Evolutionary conservation across 2,797 vertebrate species (phyloP).

Genomic region (Sus cebifrons): DNA sequence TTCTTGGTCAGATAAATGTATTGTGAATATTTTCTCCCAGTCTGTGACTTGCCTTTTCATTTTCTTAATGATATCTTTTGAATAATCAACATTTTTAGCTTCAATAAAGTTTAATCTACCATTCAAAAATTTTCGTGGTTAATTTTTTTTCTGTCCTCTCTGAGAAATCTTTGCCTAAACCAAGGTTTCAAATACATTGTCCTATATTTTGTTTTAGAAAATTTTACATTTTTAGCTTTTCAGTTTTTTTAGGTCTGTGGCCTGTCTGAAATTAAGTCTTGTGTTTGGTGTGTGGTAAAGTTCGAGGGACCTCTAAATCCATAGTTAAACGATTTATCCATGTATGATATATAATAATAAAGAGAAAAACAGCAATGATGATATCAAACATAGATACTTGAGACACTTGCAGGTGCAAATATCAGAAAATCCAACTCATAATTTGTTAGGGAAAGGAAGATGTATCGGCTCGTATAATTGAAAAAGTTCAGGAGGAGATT

Average conservation of each 20-base stretch:
- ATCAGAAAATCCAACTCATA: slow-evolving; percentile 13
- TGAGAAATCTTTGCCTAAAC: slow-evolving; percentile 9
- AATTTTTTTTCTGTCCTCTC: neutral
- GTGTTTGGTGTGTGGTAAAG: neutral
- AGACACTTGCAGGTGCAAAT: neutral
- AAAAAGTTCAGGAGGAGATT: slow-evolving; percentile 35
- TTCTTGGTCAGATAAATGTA: neutral
- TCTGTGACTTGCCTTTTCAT: neutral
- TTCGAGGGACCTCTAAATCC: neutral
- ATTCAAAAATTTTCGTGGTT: neutral
- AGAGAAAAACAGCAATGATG: neutral
- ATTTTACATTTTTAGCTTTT: slow-evolving; percentile 37
- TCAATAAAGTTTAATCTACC: neutral
- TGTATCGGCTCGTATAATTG: neutral
- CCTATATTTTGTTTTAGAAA: neutral
- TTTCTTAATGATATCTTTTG: too few species aligned
- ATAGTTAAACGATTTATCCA: slow-evolving; percentile 10
- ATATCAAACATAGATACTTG: neutral
- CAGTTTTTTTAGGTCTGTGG: neutral
- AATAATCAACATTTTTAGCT: too few species aligned
- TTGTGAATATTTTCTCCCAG: neutral
- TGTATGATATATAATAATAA: neutral
- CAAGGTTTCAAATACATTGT: neutral
- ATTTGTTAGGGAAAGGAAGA: slow-evolving; percentile 39
- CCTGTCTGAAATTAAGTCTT: slow-evolving; percentile 19